Evolutionary conservation across 2,888 invertebrate genomes (phyloP), one percentile per base, ranked within the genome.

Genomic region (Coecobrya sp.): DNA sequence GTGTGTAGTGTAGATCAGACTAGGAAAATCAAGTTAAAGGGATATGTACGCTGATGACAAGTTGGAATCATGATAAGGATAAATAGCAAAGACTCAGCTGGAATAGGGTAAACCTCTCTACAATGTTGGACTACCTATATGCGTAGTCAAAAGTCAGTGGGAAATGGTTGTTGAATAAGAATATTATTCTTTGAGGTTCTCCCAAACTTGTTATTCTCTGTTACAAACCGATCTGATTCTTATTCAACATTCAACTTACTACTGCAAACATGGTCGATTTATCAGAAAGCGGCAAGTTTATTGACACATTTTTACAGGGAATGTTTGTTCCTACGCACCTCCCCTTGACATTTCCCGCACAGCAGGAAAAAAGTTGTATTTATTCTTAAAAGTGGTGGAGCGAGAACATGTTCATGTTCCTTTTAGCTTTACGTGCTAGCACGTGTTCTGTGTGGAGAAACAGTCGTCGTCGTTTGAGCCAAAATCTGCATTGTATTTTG

Each of bases 221-320:
- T 36, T 36, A 36, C 36, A 36, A 36, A 36, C n/a, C n/a, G n/a
- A n/a, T n/a, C n/a, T n/a, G n/a, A 52, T 52, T 52, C n/a, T 52
- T 52, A 52, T 52, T 36, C 36, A 36, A 36, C 36, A 36, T 36
- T 36, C 36, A 52, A 10, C 52, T 1, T 52, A 8, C 22, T 62
- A n/a, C 59, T 1, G 59, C 27, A 70, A 70, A 27, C 70, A 70
- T 13, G 36, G 19, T 30, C 70, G 36, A 70, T 36, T 70, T 70
- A 86, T 76, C 30, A 5, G 81, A 81, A 88, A 52, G 88, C 65
- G 81, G 88, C 88, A 49, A 79, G 88, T 88, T 88, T 88, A 88
- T 88, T 88, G 88, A 88, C 88, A 88, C 79, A 45, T 65, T 88
- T 76, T 55, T 19, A 65, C 79, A 49, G 27, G 36, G 42, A 59